phyloP scores from a whole-genome alignment of 2,888 invertebrate genomes.

The Keiferia lycopersicella region DNA sequence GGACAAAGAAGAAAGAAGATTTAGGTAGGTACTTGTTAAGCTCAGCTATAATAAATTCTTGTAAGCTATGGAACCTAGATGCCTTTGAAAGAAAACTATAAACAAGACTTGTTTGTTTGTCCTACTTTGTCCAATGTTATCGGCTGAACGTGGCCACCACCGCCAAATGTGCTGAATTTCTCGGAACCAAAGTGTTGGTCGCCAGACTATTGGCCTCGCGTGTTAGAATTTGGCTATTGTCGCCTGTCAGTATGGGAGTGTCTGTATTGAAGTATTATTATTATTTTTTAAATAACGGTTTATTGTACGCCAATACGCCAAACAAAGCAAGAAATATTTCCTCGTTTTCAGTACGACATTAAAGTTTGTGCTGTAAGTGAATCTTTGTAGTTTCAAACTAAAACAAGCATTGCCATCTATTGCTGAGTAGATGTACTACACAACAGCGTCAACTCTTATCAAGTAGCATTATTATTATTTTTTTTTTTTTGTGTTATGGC shows the following conservation, averaged over 20 bases:
- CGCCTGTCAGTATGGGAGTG: not conserved
- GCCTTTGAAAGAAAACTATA: not conserved
- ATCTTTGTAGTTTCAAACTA: not conserved
- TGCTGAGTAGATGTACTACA: not conserved
- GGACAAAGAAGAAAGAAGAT: no score
- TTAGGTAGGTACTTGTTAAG: no score
- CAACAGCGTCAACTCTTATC: constrained; percentile 7
- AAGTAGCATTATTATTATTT: no score
- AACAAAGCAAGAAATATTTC: not conserved
- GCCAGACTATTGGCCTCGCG: constrained; percentile 28
- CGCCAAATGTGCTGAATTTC: constrained; percentile 32
- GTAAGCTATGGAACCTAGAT: no score
- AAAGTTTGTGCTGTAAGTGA: not conserved
- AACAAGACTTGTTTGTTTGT: constrained; percentile 12
- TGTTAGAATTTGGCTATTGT: constrained; percentile 29
- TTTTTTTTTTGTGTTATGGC: no score
- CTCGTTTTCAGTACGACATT: not conserved
- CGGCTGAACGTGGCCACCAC: constrained; percentile 19
- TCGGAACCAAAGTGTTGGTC: constrained; percentile 31
- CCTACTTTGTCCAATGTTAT: constrained; percentile 11
- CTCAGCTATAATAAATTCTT: no score
- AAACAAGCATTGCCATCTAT: not conserved
- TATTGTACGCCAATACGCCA: no score
- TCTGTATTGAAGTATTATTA: not conserved
- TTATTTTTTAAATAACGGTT: no score